Percentiles rank a stretch among this genome's conserved stretches.
Conservation (phyloP, 1,140 invertebrate genomes). For the Drosophila sechellia region DNA sequence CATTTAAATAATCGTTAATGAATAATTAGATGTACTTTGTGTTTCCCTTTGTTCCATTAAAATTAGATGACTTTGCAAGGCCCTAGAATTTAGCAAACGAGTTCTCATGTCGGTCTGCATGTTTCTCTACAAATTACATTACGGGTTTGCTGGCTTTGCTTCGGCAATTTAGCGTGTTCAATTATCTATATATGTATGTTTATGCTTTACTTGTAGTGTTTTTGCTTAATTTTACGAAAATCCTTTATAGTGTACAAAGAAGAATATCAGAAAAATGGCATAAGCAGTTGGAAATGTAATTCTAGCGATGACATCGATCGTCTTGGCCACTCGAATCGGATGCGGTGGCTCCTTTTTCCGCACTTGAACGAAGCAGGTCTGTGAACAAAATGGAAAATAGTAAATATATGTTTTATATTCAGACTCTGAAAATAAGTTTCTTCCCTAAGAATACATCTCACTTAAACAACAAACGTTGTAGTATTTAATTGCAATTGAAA, state of each 20-base stretch:
- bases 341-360: conserved; percentile 95
- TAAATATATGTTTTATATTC: too few species aligned
- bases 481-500: too few species aligned
- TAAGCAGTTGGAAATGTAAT: conserved; percentile 96
- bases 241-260: conserved; percentile 95
- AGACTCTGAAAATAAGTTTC: conserved; percentile 4
- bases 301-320: conserved; percentile 96
- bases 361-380: conserved; percentile 90
- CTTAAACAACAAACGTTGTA: too few species aligned
- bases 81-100: conserved; percentile 58
- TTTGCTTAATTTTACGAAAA: conserved; percentile 86
- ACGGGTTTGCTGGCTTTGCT: conserved; percentile 28
- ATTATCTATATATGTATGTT: conserved; percentile 31
- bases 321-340: conserved; percentile 96
- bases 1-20: conserved; percentile 54
- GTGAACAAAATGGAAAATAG: conserved; percentile 42
- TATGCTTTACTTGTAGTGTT: conserved; percentile 31
- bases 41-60: conserved; percentile 79
- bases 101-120: conserved; percentile 25
- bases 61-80: conserved; percentile 70
- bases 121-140: conserved; percentile 41
- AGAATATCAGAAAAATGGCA: conserved; percentile 96
- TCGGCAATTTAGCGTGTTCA: conserved; percentile 49
- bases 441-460: background rate
- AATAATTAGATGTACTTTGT: conserved; percentile 75